Percentiles rank a stretch among this genome's conserved stretches.
phyloP scores from a whole-genome alignment of 2,797 vertebrate genomes.

The Emys orbicularis region DNA sequence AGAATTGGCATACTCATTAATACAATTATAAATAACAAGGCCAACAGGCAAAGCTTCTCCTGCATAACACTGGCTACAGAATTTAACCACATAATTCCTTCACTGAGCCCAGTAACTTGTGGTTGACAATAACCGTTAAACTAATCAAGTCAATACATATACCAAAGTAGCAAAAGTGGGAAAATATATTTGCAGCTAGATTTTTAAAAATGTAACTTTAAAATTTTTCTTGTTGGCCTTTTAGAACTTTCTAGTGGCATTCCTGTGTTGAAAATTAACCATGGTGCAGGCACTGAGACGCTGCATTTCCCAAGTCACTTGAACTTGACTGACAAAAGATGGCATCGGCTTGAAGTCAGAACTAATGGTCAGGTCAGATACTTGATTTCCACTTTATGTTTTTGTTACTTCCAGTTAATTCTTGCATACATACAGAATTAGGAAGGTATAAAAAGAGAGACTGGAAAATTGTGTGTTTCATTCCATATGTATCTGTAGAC shows the following conservation, averaged over 20 bases:
- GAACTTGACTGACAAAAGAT: constrained; percentile 90
- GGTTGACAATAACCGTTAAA: background rate
- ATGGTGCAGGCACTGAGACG: constrained; percentile 86
- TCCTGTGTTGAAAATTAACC: constrained; percentile 91
- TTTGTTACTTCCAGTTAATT: background rate
- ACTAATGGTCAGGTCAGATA: constrained; percentile 88
- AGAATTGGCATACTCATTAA: background rate
- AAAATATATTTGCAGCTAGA: background rate
- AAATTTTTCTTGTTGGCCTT: background rate
- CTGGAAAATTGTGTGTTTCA: background rate
- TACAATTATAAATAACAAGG: background rate
- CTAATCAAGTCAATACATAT: background rate
- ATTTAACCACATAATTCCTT: background rate
- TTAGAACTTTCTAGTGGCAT: constrained; percentile 87
- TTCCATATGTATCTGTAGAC: background rate
- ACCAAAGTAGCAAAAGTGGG: background rate
- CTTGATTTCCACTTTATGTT: accelerated
- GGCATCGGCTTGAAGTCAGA: constrained; percentile 91
- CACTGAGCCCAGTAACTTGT: background rate
- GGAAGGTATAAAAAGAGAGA: background rate
- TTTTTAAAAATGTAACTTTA: background rate
- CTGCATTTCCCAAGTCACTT: constrained; percentile 90
- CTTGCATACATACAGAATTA: background rate
- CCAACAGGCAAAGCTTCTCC: background rate
- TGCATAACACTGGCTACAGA: background rate